These are phyloP conservation scores for Muscidifurax raptorellus DNA, from an alignment of 1,140 invertebrate species.

Conservation along the genomic window DNA sequence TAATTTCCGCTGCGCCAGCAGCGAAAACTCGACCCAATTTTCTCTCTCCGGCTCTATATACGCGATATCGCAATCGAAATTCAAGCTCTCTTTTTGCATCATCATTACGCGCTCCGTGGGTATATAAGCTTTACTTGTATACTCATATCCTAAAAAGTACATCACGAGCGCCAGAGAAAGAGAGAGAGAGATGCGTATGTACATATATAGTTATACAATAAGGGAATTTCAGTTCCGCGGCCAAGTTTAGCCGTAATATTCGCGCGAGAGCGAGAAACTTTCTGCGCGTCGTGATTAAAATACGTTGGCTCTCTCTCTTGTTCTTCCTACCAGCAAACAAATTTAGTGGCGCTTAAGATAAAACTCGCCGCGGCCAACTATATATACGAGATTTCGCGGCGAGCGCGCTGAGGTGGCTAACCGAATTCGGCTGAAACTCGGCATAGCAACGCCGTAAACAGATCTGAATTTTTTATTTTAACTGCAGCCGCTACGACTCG, in stretches of 20 bases:
- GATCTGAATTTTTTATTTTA: neutral
- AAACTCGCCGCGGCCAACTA: conserved; percentile 5
- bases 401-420: neutral
- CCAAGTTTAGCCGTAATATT: neutral
- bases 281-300: conserved; percentile 36
- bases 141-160: neutral
- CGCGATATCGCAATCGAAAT: too few species aligned
- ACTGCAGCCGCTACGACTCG: too few species aligned
- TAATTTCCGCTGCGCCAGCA: neutral
- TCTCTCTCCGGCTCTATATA: too few species aligned
- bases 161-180: too few species aligned
- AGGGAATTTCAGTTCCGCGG: neutral
- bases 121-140: too few species aligned
- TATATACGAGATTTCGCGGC: conserved; percentile 6
- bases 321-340: conserved; percentile 26
- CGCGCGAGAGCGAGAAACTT: neutral
- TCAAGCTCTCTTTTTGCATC: too few species aligned
- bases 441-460: neutral
- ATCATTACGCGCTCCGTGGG: too few species aligned
- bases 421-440: too few species aligned
- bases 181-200: too few species aligned
- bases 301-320: conserved; percentile 16
- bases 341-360: conserved; percentile 39
- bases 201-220: neutral
- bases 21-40: neutral